phyloP scores from a whole-genome alignment of 2,888 invertebrate species.

The Enoplolaimus lenunculus region DNA sequence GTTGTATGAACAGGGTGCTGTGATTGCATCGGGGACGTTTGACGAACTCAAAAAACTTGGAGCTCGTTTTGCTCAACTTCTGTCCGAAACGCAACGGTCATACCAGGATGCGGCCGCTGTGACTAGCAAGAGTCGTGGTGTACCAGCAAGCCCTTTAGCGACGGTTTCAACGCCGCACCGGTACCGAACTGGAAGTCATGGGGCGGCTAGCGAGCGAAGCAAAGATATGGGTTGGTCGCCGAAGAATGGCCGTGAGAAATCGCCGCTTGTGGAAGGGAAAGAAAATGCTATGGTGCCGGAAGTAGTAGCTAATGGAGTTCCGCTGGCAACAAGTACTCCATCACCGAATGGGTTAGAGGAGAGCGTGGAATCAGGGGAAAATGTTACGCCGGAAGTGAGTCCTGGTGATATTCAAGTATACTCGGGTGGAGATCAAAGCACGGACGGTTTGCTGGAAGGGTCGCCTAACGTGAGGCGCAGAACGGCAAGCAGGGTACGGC shows the following conservation, averaged over 20 bases:
- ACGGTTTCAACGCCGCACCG: background rate
- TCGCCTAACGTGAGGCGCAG: background rate
- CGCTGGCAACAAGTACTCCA: background rate
- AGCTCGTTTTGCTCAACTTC: slow-evolving; percentile 37
- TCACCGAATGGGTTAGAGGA: background rate
- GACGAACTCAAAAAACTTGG: slow-evolving; percentile 37
- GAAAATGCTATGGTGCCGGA: background rate
- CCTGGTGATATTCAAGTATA: too few relatives aligned
- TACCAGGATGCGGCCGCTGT: slow-evolving; percentile 19
- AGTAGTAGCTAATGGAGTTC: background rate
- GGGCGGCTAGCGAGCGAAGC: too few relatives aligned
- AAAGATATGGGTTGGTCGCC: background rate
- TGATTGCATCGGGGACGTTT: slow-evolving; percentile 38
- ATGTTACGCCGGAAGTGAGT: too few relatives aligned
- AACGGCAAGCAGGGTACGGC: too few relatives aligned
- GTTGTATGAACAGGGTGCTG: slow-evolving; percentile 34
- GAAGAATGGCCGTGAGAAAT: background rate
- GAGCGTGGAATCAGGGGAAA: too few relatives aligned
- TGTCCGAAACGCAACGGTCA: slow-evolving; percentile 32
- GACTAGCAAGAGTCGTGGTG: background rate
- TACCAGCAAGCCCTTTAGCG: too few relatives aligned
- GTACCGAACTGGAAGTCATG: too few relatives aligned
- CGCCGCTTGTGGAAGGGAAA: background rate
- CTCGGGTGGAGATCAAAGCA: background rate
- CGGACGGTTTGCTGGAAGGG: background rate